Evolutionary conservation across 2,113 vertebrate genomes (phyloP).

Genomic region (Platysternon megacephalum): DNA sequence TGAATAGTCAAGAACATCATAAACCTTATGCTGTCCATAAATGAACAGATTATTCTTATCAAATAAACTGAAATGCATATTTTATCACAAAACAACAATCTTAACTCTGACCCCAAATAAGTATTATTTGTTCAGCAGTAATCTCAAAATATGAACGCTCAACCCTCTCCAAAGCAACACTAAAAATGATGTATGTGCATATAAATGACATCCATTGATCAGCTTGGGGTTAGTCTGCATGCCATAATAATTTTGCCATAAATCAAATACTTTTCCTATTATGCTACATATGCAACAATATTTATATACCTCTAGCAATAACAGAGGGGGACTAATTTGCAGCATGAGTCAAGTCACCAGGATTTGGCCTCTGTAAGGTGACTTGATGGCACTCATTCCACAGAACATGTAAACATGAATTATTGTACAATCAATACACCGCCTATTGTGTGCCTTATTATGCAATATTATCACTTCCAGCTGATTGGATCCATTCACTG

Average conservation of each 20-base stretch:
- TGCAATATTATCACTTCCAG: constrained; percentile 44
- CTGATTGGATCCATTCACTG: constrained; percentile 35
- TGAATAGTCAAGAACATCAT: constrained; percentile 1
- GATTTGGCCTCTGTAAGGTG: background rate
- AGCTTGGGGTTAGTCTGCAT: background rate
- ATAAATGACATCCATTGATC: constrained; percentile 3
- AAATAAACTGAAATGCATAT: background rate
- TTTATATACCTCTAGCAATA: background rate
- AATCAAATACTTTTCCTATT: constrained; percentile 24
- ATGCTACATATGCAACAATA: background rate
- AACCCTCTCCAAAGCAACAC: constrained; percentile 4
- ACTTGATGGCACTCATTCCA: background rate
- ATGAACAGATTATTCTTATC: constrained; percentile 47
- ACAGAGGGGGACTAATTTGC: background rate
- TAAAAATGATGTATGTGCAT: constrained; percentile 41
- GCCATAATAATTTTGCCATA: constrained; percentile 23
- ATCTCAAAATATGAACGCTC: background rate
- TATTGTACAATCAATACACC: constrained; percentile 5
- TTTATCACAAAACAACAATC: background rate
- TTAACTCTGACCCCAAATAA: background rate
- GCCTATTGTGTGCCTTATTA: background rate
- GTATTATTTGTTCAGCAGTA: background rate
- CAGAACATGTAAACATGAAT: background rate
- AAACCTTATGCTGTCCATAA: constrained; percentile 35
- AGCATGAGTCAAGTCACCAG: background rate